Percentiles rank a stretch among this genome's conserved stretches.
phyloP scores from a whole-genome alignment of 2,888 invertebrate species.

The Hypselothyrea guttata region DNA sequence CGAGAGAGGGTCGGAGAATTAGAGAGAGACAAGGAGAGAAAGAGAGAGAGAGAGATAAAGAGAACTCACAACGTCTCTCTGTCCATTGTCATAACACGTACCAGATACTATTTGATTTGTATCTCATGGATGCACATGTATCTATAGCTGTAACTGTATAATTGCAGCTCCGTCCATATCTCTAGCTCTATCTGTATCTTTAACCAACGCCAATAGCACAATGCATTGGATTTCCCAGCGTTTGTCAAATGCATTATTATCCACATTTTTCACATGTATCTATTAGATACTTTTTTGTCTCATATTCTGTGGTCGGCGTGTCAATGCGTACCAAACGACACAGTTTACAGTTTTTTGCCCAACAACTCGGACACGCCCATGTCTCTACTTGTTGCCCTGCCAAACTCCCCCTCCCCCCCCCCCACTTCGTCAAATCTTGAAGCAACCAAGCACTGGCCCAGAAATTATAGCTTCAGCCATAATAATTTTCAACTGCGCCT shows the following conservation, averaged over 20 bases:
- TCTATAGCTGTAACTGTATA: background rate
- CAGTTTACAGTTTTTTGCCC: constrained; percentile 57
- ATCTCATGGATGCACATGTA: constrained; percentile 62
- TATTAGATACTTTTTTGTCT: constrained; percentile 76
- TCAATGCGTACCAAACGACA: constrained; percentile 75
- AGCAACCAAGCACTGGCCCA: constrained; percentile 36
- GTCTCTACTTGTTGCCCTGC: background rate
- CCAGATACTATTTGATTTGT: constrained; percentile 30
- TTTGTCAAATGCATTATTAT: constrained; percentile 72
- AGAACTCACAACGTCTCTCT: background rate
- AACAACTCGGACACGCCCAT: constrained; percentile 7
- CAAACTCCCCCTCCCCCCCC: constrained; percentile 2
- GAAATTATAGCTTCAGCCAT: constrained; percentile 54
- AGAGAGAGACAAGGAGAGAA: background rate
- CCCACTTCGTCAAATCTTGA: background rate
- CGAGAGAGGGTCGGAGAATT: too few relatives aligned
- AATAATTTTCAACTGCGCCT: constrained; percentile 52
- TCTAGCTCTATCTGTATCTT: background rate
- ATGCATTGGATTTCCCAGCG: constrained; percentile 75
- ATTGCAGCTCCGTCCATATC: too few relatives aligned
- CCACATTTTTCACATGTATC: constrained; percentile 71
- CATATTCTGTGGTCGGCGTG: constrained; percentile 50
- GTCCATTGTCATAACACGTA: constrained; percentile 73
- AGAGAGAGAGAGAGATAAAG: background rate
- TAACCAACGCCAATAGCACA: constrained; percentile 70